phyloP scores from a whole-genome alignment of 1,140 invertebrate genomes.

The Rhynchophorus ferrugineus region DNA sequence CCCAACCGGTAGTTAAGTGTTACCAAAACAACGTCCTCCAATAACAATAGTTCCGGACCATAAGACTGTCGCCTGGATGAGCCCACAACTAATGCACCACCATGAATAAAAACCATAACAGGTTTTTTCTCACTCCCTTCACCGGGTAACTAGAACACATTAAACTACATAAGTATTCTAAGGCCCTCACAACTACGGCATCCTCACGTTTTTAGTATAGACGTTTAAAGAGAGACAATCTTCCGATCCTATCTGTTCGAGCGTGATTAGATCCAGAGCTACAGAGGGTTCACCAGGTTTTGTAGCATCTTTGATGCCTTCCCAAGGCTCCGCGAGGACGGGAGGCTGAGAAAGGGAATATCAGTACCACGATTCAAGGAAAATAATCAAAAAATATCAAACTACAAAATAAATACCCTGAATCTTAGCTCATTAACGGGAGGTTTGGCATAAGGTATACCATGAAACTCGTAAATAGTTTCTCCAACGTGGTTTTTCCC shows the following conservation, averaged over 20 bases:
- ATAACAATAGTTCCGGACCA: constrained; percentile 56
- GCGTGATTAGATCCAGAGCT: constrained; percentile 35
- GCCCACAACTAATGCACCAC: constrained; percentile 51
- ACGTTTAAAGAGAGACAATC: constrained; percentile 52
- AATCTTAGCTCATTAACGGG: constrained; percentile 19
- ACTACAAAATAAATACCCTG: constrained; percentile 6
- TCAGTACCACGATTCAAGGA: background rate
- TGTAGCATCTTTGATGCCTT: constrained; percentile 46
- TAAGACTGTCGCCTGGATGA: constrained; percentile 46
- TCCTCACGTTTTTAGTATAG: constrained; percentile 43
- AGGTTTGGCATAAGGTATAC: constrained; percentile 18
- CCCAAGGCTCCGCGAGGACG: constrained; percentile 48
- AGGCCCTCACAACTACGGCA: too few species aligned
- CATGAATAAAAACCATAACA: constrained; percentile 60
- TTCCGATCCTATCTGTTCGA: constrained; percentile 40
- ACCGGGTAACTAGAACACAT: too few species aligned
- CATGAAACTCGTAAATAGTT: constrained; percentile 9
- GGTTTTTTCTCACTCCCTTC: too few species aligned
- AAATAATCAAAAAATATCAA: background rate
- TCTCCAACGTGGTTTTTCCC: constrained; percentile 10
- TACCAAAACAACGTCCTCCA: constrained; percentile 46
- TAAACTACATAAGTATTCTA: too few species aligned
- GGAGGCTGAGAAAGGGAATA: constrained; percentile 44
- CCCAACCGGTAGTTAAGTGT: constrained; percentile 47
- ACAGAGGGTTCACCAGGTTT: constrained; percentile 47